These are phyloP conservation scores for Pseudochirops cupreus DNA, from an alignment of 2,797 vertebrate genomes.

Conservation along the genomic window DNA sequence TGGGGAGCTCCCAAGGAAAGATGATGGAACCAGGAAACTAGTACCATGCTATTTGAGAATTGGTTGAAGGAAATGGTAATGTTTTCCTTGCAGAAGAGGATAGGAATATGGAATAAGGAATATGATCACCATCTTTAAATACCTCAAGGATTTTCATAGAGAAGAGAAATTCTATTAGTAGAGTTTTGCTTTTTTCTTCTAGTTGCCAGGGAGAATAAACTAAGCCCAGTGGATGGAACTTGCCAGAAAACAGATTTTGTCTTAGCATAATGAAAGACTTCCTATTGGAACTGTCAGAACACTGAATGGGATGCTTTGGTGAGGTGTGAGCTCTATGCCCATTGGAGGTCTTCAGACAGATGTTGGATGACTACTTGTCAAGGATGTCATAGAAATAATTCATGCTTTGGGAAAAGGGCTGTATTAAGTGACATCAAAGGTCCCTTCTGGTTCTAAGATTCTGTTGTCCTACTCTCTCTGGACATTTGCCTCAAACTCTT, in stretches of 20 bases:
- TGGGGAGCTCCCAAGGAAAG: background rate
- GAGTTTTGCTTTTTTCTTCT: background rate
- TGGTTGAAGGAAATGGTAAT: background rate
- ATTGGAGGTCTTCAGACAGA: background rate
- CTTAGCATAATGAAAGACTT: background rate
- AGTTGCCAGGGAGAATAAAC: background rate
- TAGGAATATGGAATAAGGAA: background rate
- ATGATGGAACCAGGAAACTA: background rate
- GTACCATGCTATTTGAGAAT: background rate
- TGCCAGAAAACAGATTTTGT: background rate
- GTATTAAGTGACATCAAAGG: background rate
- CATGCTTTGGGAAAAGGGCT: background rate
- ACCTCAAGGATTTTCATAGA: background rate
- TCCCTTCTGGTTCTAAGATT: background rate
- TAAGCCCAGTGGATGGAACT: background rate
- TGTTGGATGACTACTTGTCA: background rate
- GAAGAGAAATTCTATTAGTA: background rate
- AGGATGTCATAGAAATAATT: background rate
- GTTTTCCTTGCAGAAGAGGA: background rate
- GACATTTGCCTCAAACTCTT: background rate
- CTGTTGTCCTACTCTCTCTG: background rate
- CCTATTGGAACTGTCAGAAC: background rate
- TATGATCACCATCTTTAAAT: background rate
- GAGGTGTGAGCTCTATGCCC: background rate
- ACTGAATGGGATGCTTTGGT: background rate